Evolutionary conservation across 2,888 invertebrate species (phyloP).

Genomic region (Taenaris catops): DNA sequence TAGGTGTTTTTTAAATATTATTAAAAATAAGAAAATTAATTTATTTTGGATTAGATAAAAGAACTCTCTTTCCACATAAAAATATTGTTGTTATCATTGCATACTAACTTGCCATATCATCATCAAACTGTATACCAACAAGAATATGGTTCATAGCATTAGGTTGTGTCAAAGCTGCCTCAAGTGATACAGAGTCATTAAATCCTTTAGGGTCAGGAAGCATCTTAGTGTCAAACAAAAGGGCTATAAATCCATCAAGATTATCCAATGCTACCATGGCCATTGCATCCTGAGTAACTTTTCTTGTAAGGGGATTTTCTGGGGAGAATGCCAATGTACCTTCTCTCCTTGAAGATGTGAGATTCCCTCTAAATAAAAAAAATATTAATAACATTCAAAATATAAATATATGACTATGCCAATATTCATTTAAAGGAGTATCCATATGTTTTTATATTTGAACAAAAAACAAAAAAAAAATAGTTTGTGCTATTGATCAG

Average conservation of each 20-base stretch:
- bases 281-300: constrained; percentile 56
- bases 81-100: no score
- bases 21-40: no score
- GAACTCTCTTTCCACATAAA: no score
- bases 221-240: constrained; percentile 53
- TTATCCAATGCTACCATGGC: constrained; percentile 60
- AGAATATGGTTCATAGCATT: constrained; percentile 64
- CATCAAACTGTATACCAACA: constrained; percentile 68
- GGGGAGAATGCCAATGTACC: constrained; percentile 70
- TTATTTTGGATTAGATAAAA: no score
- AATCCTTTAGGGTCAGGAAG: constrained; percentile 63
- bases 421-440: no score
- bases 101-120: constrained; percentile 65
- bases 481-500: no score
- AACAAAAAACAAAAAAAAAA: no score
- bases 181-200: constrained; percentile 54
- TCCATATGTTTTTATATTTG: no score
- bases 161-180: constrained; percentile 53
- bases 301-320: constrained; percentile 58
- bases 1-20: no score
- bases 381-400: no score
- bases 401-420: no score
- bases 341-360: constrained; percentile 49
- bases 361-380: constrained; percentile 51
- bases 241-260: constrained; percentile 49